Percentiles rank a stretch among this genome's conserved stretches.
These are phyloP conservation scores for Chitala chitala DNA, from an alignment of 2,113 vertebrate genomes.

Conservation along the genomic window DNA sequence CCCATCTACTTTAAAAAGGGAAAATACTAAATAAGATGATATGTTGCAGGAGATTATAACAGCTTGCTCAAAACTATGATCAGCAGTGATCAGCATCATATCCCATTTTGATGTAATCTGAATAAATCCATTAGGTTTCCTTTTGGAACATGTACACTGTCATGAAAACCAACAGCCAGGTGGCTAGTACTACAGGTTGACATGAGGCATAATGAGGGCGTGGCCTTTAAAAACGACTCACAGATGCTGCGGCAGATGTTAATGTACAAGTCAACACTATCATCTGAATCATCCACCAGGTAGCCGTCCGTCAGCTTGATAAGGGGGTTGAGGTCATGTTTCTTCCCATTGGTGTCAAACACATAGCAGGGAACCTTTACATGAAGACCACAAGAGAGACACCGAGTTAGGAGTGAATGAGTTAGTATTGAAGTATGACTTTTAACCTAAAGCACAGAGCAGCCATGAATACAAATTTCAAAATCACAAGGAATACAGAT, in stretches of 20 bases:
- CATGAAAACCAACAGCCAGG: not conserved
- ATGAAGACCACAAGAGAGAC: not conserved
- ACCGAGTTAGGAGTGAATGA: not conserved
- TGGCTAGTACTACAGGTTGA: not conserved
- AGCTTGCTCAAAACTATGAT: too few species aligned
- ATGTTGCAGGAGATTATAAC: too few species aligned
- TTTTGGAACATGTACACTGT: too few species aligned
- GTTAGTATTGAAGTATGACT: too few species aligned
- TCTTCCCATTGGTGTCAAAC: constrained; percentile 73
- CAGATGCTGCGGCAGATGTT: constrained; percentile 88
- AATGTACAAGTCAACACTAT: constrained; percentile 75
- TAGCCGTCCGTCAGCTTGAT: constrained; percentile 75
- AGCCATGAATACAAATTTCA: too few species aligned
- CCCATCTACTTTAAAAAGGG: too few species aligned
- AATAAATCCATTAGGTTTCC: too few species aligned
- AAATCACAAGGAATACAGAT: too few species aligned
- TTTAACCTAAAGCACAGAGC: too few species aligned
- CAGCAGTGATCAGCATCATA: too few species aligned
- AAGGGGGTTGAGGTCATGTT: constrained; percentile 86
- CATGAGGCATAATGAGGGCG: not conserved
- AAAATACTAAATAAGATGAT: too few species aligned
- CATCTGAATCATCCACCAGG: constrained; percentile 83
- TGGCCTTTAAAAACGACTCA: constrained; percentile 36
- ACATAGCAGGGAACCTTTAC: constrained; percentile 84
- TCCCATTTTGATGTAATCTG: too few species aligned